Conservation (phyloP, 2,888 invertebrate species). For the Brachyopa scutellaris region DNA sequence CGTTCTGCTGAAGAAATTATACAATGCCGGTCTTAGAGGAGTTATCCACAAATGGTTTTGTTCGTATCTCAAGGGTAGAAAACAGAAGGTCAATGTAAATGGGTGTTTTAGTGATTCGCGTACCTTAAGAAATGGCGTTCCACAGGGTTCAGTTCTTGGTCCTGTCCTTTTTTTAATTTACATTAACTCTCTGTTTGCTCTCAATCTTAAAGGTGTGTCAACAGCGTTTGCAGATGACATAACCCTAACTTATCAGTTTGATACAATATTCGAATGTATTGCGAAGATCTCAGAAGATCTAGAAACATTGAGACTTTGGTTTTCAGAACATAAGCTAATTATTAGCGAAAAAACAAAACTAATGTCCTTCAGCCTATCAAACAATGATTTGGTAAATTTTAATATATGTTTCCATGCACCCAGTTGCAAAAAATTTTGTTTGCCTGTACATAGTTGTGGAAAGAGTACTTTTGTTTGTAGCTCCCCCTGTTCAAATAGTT, state of each 20-base stretch:
- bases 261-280: constrained; percentile 1
- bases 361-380: background rate
- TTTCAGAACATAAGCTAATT: background rate
- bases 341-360: constrained; percentile 4
- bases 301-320: constrained; percentile 3
- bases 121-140: background rate
- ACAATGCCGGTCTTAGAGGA: constrained; percentile 6
- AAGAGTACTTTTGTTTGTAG: background rate
- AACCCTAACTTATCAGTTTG: background rate
- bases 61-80: background rate
- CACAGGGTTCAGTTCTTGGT: background rate
- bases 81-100: background rate
- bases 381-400: background rate
- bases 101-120: background rate
- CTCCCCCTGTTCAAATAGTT: background rate
- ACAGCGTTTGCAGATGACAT: constrained; percentile 13
- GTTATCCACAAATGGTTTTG: background rate
- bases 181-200: background rate
- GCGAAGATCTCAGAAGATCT: background rate
- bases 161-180: background rate
- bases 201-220: constrained; percentile 2
- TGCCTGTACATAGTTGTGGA: constrained; percentile 10
- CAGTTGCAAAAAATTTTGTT: constrained; percentile 4
- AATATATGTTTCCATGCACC: background rate
- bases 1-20: background rate